These are phyloP conservation scores for Drosophila rellima DNA, from an alignment of 2,888 invertebrate species.

Conservation along the genomic window DNA sequence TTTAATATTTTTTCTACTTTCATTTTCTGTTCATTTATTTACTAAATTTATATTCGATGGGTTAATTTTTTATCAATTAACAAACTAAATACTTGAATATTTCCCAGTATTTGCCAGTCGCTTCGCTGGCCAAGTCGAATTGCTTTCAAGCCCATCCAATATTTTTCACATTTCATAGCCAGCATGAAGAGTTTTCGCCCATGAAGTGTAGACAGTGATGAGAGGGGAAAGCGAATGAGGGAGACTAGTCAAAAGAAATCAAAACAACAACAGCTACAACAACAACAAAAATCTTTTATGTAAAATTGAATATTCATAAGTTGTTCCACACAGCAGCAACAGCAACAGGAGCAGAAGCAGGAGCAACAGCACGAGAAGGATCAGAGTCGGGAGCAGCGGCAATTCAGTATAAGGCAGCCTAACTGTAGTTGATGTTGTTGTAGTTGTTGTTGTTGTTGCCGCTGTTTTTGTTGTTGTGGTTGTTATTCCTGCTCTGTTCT, in stretches of 20 bases:
- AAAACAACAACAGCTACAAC: slow-evolving; percentile 69
- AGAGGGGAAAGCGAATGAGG: slow-evolving; percentile 6
- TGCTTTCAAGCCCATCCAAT: slow-evolving; percentile 42
- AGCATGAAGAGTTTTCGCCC: slow-evolving; percentile 59
- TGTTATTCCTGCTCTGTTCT: slow-evolving; percentile 19
- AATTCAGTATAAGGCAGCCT: slow-evolving; percentile 52
- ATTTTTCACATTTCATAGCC: slow-evolving; percentile 66
- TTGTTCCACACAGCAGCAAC: slow-evolving; percentile 61
- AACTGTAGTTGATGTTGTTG: slow-evolving; percentile 29
- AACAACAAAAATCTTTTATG: slow-evolving; percentile 78
- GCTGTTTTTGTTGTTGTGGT: neutral
- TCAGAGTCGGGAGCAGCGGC: slow-evolving; percentile 12
- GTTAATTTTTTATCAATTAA: neutral
- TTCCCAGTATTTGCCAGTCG: slow-evolving; percentile 26
- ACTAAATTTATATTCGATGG: neutral
- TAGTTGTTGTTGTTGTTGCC: slow-evolving; percentile 19
- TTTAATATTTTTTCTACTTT: too few species aligned
- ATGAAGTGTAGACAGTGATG: slow-evolving; percentile 4
- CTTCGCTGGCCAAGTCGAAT: slow-evolving; percentile 15
- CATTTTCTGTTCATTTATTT: too few species aligned
- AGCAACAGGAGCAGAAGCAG: slow-evolving; percentile 28
- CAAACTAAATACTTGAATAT: neutral
- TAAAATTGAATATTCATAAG: slow-evolving; percentile 81
- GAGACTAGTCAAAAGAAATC: slow-evolving; percentile 55
- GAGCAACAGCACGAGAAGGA: slow-evolving; percentile 2